Conservation (phyloP, 2,888 invertebrate genomes). For the Limnephilus marmoratus region DNA sequence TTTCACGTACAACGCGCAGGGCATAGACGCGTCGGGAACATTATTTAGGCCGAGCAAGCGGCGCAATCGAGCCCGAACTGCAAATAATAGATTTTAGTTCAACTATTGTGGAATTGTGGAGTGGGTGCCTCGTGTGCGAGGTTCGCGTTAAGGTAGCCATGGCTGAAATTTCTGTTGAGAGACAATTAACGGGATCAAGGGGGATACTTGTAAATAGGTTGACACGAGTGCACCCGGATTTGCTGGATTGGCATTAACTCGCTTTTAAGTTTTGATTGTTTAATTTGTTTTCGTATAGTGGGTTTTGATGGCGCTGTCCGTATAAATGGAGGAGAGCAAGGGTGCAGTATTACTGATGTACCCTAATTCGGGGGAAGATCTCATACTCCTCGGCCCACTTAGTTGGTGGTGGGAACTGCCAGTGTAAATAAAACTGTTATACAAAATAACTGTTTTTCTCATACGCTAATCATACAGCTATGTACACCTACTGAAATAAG, state of each 20-base stretch:
- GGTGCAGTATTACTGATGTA: not conserved
- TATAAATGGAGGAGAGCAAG: not conserved
- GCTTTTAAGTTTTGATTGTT: not conserved
- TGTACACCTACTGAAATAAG: too few relatives aligned
- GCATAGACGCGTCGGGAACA: not conserved
- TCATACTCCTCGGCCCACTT: too few relatives aligned
- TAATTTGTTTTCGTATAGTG: not conserved
- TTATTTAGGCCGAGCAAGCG: not conserved
- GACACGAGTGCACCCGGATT: not conserved
- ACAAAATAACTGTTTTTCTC: too few relatives aligned
- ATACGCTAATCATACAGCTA: too few relatives aligned
- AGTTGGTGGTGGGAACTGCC: too few relatives aligned
- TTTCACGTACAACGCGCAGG: not conserved
- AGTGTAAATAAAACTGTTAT: too few relatives aligned
- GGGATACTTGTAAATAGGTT: not conserved
- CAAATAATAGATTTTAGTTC: not conserved
- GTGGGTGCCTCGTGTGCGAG: not conserved
- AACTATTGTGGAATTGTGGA: not conserved
- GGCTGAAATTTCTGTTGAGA: not conserved
- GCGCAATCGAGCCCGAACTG: not conserved
- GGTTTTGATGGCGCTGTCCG: not conserved
- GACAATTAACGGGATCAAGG: not conserved
- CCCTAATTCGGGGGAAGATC: too few relatives aligned
- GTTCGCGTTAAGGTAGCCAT: not conserved
- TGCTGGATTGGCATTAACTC: not conserved